Evolutionary conservation across 35 echinoderm and acorn worm genomes (phyloP).

Genomic region (Acanthaster planci): DNA sequence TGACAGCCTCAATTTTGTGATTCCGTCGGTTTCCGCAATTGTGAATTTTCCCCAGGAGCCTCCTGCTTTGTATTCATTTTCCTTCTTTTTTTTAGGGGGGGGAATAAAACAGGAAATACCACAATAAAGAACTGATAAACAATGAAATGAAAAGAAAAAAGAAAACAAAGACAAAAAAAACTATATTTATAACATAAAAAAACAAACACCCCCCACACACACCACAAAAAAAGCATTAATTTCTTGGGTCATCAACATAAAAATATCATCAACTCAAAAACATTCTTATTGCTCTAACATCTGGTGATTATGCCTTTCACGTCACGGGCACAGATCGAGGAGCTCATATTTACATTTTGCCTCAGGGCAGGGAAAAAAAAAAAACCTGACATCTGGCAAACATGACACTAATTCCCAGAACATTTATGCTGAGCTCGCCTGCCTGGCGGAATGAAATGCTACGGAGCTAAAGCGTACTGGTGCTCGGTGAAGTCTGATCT

Average conservation of each 20-base stretch:
- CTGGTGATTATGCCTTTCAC: no score
- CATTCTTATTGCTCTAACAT: no score
- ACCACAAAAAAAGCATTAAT: not conserved
- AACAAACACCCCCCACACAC: not conserved
- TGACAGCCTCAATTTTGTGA: not conserved
- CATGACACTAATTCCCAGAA: not conserved
- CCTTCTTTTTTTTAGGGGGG: not conserved
- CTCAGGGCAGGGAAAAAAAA: no score
- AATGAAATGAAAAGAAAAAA: not conserved
- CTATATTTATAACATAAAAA: not conserved
- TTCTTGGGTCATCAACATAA: not conserved
- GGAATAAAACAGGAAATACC: not conserved
- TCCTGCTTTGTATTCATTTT: not conserved
- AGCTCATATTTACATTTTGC: no score
- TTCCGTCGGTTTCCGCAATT: not conserved
- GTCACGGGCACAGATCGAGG: no score
- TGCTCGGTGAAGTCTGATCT: no score
- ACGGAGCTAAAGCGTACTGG: no score
- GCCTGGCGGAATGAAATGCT: not conserved
- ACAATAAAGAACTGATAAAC: not conserved
- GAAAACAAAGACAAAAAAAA: not conserved
- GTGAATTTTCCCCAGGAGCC: slow-evolving; percentile 8
- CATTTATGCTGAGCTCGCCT: no score
- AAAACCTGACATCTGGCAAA: not conserved
- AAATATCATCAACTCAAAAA: no score